Evolutionary conservation across 2,888 invertebrate species (phyloP), one percentile per base, ranked within the genome.

Genomic region (Ormyrus thymus): DNA sequence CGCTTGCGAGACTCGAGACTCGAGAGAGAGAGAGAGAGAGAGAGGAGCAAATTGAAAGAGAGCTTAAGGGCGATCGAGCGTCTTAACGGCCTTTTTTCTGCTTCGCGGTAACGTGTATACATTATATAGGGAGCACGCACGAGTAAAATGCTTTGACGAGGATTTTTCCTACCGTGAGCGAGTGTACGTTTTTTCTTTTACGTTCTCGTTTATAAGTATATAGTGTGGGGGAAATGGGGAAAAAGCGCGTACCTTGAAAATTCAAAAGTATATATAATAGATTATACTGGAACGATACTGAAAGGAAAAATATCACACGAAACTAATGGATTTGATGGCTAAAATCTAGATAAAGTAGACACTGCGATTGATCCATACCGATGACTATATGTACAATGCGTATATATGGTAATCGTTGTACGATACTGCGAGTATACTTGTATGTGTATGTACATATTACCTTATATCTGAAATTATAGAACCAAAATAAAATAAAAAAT

Each of bases 361-460:
- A 61, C 59, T 65, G 70, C 50, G 70, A 76, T 64, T 58, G 56
- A 70, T 50, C 58, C 51, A 70, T 53, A 76, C 61, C 56, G 62
- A 29, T 10, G 56, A 45, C 11, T 64, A 70, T 70, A 58, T 62
- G 59, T 45, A 59, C 7, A 48, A 61, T 11, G 29, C 62, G 58
- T 69, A 56, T 69, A 68, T 50, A 77, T 72, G 72, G 66, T 7
- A n/a, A 69, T 73, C 69, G 68, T 69, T 69, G 74, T 74, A 68
- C 69, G 58, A 69, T 64, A 69, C 56, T 13, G 59, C 78, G 66
- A 78, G 55, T 64, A 74, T 70, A 74, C 74, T 59, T 74, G 70
- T 64, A 74, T 74, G 64, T 78, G 58, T 70, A 78, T 78, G 74
- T 78, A 78, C 74, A 78, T 78, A 78, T 69, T 78, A 71, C n/a